These are phyloP conservation scores for Eira barbara DNA, from an alignment of 2,113 vertebrate genomes.

Conservation along the genomic window DNA sequence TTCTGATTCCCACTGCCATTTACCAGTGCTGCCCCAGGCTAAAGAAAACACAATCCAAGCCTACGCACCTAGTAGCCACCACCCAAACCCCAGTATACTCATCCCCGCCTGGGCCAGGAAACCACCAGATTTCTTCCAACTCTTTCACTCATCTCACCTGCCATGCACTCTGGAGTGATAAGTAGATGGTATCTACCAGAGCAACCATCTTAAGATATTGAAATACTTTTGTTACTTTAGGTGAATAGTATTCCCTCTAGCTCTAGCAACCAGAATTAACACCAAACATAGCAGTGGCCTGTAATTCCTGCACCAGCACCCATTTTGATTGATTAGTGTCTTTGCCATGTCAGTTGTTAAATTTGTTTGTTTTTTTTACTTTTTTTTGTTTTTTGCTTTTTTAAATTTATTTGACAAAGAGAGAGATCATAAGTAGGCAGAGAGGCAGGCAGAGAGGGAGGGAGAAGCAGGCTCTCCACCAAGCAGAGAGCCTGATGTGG, in stretches of 20 bases:
- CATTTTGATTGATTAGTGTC: not conserved
- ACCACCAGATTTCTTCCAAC: not conserved
- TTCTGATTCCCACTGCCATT: not conserved
- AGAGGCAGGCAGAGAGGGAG: too few relatives aligned
- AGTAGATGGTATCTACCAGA: not conserved
- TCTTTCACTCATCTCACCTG: not conserved
- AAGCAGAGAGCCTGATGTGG: too few relatives aligned
- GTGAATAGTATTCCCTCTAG: not conserved
- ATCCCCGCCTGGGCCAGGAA: not conserved
- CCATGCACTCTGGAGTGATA: not conserved
- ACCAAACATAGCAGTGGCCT: not conserved
- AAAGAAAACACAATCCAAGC: not conserved
- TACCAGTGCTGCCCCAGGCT: not conserved
- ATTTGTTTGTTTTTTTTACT: not conserved
- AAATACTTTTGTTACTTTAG: not conserved
- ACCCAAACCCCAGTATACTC: not conserved
- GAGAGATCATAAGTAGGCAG: too few relatives aligned
- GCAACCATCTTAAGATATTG: not conserved
- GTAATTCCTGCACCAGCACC: not conserved
- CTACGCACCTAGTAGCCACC: not conserved
- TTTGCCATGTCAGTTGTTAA: not conserved
- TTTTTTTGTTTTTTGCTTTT: too few relatives aligned
- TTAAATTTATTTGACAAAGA: too few relatives aligned
- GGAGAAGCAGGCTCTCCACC: too few relatives aligned
- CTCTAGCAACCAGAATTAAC: not conserved